These are phyloP conservation scores for Cerceris rybyensis DNA, from an alignment of 2,888 invertebrate species.

Conservation along the genomic window DNA sequence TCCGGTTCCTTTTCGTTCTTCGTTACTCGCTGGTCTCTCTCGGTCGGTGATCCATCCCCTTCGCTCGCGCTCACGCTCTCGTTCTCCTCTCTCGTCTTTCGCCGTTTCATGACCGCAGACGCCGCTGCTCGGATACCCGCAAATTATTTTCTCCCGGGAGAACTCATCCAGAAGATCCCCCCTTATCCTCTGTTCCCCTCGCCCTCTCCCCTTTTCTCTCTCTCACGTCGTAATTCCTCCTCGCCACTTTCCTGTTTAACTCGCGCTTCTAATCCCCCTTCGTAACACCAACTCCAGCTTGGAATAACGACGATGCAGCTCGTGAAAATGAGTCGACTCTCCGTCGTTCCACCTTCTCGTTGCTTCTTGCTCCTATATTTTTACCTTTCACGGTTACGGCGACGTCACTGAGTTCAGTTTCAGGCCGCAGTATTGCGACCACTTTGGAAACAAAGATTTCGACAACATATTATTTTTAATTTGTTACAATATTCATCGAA, in stretches of 20 bases:
- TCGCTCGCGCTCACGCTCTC: slow-evolving; percentile 15
- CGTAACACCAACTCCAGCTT: background rate
- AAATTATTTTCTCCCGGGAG: slow-evolving; percentile 77
- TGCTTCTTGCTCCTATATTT: too few relatives aligned
- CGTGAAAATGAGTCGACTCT: background rate
- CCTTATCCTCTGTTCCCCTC: slow-evolving; percentile 25
- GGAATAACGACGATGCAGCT: background rate
- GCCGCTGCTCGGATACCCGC: slow-evolving; percentile 74
- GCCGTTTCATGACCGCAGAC: slow-evolving; percentile 72
- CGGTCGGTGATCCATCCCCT: slow-evolving; percentile 21
- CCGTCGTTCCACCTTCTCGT: background rate
- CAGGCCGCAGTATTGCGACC: too few relatives aligned
- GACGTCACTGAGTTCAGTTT: too few relatives aligned
- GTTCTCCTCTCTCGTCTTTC: slow-evolving; percentile 39
- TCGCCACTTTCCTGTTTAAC: slow-evolving; percentile 8
- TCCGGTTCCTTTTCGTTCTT: slow-evolving; percentile 35
- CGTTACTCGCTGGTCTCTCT: slow-evolving; percentile 25
- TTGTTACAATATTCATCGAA: too few relatives aligned
- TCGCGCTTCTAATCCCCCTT: slow-evolving; percentile 35
- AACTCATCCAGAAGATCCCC: slow-evolving; percentile 67
- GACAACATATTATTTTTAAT: too few relatives aligned
- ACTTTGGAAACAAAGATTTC: too few relatives aligned
- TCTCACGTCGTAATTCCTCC: background rate
- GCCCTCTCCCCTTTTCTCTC: slow-evolving; percentile 3
- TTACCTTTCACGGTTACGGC: too few relatives aligned